A percentile compares a stretch with the other conserved stretches of the same genome.
Evolutionary conservation across 2,888 invertebrate genomes (phyloP).

Genomic region (Ethmia dodecea): DNA sequence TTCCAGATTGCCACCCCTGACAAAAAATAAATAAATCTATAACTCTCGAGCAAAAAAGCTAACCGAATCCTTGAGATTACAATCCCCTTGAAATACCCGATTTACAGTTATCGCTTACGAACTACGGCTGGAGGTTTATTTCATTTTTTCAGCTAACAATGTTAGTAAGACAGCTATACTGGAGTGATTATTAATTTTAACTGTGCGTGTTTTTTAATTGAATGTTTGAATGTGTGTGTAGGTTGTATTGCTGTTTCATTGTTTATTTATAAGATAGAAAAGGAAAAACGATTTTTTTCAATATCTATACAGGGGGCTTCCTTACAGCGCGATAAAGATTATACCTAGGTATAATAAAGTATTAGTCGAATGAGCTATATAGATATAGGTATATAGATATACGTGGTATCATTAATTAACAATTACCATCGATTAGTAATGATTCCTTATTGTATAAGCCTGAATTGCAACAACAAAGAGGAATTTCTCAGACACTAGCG

Average conservation of each 20-base stretch:
- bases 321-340: too few species aligned
- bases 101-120: slow-evolving; percentile 56
- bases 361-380: too few species aligned
- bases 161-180: slow-evolving; percentile 20
- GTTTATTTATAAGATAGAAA: slow-evolving; percentile 1
- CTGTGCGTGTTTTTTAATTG: slow-evolving; percentile 17
- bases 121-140: slow-evolving; percentile 13
- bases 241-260: background rate
- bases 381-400: too few species aligned
- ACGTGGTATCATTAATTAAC: too few species aligned
- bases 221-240: slow-evolving; percentile 10
- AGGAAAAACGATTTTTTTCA: background rate
- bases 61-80: slow-evolving; percentile 62
- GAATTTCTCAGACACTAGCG: too few species aligned
- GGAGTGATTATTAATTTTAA: slow-evolving; percentile 3
- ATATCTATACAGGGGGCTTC: background rate
- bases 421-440: too few species aligned
- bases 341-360: too few species aligned
- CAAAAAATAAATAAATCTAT: slow-evolving; percentile 75
- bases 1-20: slow-evolving; percentile 75
- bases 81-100: slow-evolving; percentile 63
- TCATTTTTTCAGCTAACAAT: slow-evolving; percentile 24
- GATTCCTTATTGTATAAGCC: too few species aligned
- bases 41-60: slow-evolving; percentile 58
- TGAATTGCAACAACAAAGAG: too few species aligned